phyloP scores from a whole-genome alignment of 2,797 vertebrate genomes.

The Sandelia bainsii region DNA sequence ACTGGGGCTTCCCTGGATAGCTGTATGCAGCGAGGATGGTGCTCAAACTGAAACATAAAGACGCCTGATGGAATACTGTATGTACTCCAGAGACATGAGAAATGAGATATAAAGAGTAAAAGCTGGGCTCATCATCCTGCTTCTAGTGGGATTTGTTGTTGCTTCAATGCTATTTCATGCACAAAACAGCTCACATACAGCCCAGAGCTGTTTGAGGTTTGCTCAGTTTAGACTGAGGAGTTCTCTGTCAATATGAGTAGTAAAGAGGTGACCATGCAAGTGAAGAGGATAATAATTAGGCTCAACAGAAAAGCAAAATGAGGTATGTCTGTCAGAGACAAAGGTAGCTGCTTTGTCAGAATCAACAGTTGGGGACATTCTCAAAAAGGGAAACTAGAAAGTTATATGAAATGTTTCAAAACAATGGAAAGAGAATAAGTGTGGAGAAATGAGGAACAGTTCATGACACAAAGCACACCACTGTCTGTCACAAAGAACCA shows the following conservation, averaged over 20 bases:
- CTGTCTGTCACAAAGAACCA: too few relatives aligned
- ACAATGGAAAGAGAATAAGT: background rate
- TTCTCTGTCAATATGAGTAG: too few relatives aligned
- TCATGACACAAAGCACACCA: background rate
- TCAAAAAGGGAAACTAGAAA: background rate
- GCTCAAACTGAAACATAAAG: background rate
- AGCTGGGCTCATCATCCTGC: background rate
- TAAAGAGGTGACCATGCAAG: too few relatives aligned
- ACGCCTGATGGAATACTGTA: background rate
- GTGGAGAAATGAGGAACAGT: background rate
- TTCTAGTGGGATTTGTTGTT: background rate
- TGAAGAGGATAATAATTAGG: too few relatives aligned
- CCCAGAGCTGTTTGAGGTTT: too few relatives aligned
- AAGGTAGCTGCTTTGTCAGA: background rate
- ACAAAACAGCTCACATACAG: too few relatives aligned
- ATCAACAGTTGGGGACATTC: background rate
- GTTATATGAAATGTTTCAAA: background rate
- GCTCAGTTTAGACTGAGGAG: too few relatives aligned
- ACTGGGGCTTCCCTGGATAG: constrained; percentile 18
- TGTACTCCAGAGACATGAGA: too few relatives aligned
- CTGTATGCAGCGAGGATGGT: background rate
- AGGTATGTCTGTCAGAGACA: background rate
- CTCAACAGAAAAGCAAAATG: too few relatives aligned
- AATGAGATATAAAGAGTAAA: constrained; percentile 1
- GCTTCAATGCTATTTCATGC: too few relatives aligned